Conservation (phyloP, 2,888 invertebrate species). For the Sturmia bella region DNA sequence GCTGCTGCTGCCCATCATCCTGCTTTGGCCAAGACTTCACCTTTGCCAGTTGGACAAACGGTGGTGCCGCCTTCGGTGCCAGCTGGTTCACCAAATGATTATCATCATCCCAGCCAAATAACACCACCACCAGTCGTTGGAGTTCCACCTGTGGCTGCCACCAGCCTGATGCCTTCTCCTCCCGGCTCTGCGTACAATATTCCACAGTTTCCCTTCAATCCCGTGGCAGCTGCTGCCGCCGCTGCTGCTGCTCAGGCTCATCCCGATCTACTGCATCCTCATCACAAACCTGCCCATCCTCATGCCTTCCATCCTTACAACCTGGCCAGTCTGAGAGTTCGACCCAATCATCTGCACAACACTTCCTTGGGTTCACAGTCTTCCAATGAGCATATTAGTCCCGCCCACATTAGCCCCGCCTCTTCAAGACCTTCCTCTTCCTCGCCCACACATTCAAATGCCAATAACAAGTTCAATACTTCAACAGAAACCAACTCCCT, state of each 20-base stretch:
- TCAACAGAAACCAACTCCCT: slow-evolving; percentile 86
- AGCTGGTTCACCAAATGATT: slow-evolving; percentile 69
- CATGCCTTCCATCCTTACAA: slow-evolving; percentile 85
- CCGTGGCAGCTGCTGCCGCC: slow-evolving; percentile 78
- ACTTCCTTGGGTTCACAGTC: slow-evolving; percentile 74
- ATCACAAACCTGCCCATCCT: slow-evolving; percentile 77
- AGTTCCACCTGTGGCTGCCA: slow-evolving; percentile 63
- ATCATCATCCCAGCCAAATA: slow-evolving; percentile 71
- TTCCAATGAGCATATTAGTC: slow-evolving; percentile 75
- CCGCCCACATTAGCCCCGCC: slow-evolving; percentile 80
- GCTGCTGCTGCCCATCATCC: slow-evolving; percentile 82
- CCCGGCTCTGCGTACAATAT: slow-evolving; percentile 82
- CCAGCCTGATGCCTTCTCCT: slow-evolving; percentile 83
- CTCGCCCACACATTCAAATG: slow-evolving; percentile 74
- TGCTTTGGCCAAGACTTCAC: slow-evolving; percentile 85
- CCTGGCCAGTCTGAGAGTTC: slow-evolving; percentile 77
- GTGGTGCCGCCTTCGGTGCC: slow-evolving; percentile 67
- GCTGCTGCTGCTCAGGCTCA: slow-evolving; percentile 74
- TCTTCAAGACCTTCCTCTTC: slow-evolving; percentile 81
- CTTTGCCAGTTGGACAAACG: slow-evolving; percentile 75
- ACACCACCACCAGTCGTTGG: slow-evolving; percentile 71
- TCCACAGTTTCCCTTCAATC: slow-evolving; percentile 84
- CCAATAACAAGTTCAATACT: slow-evolving; percentile 81
- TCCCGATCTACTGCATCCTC: slow-evolving; percentile 82
- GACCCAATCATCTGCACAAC: slow-evolving; percentile 73